phyloP scores from a whole-genome alignment of 2,888 invertebrate genomes.

The Liopterus haemorrhoidalis region DNA sequence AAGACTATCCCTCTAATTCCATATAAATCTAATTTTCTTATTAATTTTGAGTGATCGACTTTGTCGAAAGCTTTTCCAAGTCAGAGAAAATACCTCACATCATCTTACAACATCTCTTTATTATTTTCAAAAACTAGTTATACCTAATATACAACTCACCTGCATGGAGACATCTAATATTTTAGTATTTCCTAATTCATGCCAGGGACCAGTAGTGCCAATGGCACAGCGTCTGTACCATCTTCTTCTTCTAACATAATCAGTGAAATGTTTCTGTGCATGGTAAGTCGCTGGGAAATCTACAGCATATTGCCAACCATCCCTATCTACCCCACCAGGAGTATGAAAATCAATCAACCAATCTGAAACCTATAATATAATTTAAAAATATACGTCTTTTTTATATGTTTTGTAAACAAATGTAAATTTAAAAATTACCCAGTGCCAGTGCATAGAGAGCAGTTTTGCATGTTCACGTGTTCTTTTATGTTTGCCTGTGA shows the following conservation, averaged over 20 bases:
- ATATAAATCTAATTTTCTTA: no score
- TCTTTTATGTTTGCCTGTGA: slow-evolving; percentile 74
- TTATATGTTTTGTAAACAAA: no score
- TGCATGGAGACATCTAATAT: slow-evolving; percentile 73
- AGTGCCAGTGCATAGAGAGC: slow-evolving; percentile 82
- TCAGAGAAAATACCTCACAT: not conserved
- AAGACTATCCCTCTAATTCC: no score
- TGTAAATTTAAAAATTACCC: slow-evolving; percentile 60
- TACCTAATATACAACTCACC: slow-evolving; percentile 43
- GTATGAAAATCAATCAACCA: slow-evolving; percentile 91
- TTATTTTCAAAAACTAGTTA: slow-evolving; percentile 1
- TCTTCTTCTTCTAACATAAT: slow-evolving; percentile 77
- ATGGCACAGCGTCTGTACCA: slow-evolving; percentile 82
- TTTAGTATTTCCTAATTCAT: slow-evolving; percentile 78
- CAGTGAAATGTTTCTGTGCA: slow-evolving; percentile 77
- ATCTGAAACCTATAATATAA: slow-evolving; percentile 60
- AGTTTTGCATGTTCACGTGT: slow-evolving; percentile 82
- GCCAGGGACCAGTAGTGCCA: slow-evolving; percentile 82
- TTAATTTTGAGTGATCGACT: no score
- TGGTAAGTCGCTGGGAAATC: slow-evolving; percentile 87
- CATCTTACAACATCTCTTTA: slow-evolving; percentile 2
- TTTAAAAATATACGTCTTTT: no score
- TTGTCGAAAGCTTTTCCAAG: not conserved
- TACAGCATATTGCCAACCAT: slow-evolving; percentile 93
- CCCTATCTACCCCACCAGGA: slow-evolving; percentile 81